phyloP scores from a whole-genome alignment of 2,113 vertebrate genomes.

The Tringa solitaria region DNA sequence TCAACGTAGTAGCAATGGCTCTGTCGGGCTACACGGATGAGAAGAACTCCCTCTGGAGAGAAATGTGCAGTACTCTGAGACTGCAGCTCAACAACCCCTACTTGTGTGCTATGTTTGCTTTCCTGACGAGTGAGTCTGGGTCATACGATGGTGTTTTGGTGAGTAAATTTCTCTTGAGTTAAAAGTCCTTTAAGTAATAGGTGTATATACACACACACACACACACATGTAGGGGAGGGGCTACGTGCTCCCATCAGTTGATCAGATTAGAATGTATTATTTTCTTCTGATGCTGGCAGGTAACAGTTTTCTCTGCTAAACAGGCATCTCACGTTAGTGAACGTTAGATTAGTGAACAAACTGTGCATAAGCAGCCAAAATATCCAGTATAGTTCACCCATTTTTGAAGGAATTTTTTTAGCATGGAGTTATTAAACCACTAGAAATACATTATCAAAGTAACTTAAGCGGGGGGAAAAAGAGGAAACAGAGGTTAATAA shows the following conservation, averaged over 20 bases:
- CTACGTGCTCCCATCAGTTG: not conserved
- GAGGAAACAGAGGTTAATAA: not conserved
- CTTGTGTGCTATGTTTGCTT: slow-evolving; percentile 96
- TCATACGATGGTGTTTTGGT: slow-evolving; percentile 95
- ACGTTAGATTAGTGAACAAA: not conserved
- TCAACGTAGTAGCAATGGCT: slow-evolving; percentile 99
- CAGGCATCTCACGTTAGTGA: not conserved
- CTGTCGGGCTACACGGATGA: slow-evolving; percentile 96
- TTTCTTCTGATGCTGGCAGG: not conserved
- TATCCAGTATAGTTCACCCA: not conserved
- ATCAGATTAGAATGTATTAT: not conserved
- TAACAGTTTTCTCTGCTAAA: not conserved
- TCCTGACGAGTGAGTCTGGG: slow-evolving; percentile 95
- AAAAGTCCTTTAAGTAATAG: not conserved
- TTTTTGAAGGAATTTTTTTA: not conserved
- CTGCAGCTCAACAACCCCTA: slow-evolving; percentile 94
- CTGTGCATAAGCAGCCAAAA: not conserved
- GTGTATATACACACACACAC: not conserved
- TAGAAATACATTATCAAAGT: not conserved
- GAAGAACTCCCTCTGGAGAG: slow-evolving; percentile 95
- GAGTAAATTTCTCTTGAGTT: slow-evolving; percentile 23
- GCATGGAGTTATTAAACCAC: not conserved
- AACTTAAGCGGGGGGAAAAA: not conserved
- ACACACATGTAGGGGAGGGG: not conserved
- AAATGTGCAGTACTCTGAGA: slow-evolving; percentile 96